A percentile compares a stretch with the other conserved stretches of the same genome.
Evolutionary conservation across 2,113 vertebrate species (phyloP).

Genomic region (Hemiprocne comata): DNA sequence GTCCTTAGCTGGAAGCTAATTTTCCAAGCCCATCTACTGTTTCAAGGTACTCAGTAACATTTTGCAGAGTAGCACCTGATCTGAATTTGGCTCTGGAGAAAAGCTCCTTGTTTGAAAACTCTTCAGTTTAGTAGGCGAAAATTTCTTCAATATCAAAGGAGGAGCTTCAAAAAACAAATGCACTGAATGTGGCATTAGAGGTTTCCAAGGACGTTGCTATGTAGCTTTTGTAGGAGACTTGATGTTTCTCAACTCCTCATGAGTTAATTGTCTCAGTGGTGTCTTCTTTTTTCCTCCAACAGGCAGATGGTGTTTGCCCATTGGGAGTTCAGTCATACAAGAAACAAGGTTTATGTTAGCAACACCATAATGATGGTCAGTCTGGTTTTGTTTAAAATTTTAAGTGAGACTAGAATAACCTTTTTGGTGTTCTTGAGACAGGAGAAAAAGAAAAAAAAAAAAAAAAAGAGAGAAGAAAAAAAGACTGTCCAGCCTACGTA

Average conservation of each 20-base stretch:
- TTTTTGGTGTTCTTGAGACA: background rate
- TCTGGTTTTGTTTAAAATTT: slow-evolving; percentile 50
- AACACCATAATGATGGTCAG: slow-evolving; percentile 60
- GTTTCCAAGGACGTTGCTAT: background rate
- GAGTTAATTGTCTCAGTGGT: background rate
- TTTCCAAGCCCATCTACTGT: background rate
- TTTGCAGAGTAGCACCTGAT: background rate
- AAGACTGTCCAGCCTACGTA: too few relatives aligned
- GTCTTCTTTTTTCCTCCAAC: slow-evolving; percentile 33
- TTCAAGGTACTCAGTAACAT: background rate
- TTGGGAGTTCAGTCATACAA: slow-evolving; percentile 71
- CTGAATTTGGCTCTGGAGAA: background rate
- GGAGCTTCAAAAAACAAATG: background rate
- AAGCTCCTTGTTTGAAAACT: background rate
- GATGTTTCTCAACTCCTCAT: background rate
- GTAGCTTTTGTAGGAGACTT: background rate
- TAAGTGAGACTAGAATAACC: slow-evolving; percentile 35
- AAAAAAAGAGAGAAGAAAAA: too few relatives aligned
- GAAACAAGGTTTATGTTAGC: slow-evolving; percentile 60
- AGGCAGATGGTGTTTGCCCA: slow-evolving; percentile 74
- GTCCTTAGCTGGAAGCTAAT: background rate
- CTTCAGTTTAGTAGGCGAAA: background rate
- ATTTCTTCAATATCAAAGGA: background rate
- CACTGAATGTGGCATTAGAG: background rate
- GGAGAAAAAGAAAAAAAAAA: too few relatives aligned